Conservation (phyloP, 2,888 invertebrate species). For the Digitonthophagus gazella region DNA sequence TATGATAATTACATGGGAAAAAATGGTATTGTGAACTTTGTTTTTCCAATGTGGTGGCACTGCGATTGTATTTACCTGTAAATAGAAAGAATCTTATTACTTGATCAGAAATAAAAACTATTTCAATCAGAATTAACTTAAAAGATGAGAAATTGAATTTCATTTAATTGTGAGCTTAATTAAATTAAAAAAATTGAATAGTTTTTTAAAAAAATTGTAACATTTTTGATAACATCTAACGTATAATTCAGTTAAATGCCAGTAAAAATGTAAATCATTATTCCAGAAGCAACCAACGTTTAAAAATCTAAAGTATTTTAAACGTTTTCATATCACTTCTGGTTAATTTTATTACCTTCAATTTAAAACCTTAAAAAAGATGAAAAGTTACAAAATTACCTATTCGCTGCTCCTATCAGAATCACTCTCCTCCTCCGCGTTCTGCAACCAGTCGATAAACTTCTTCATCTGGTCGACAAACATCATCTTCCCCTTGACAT, state of each 20-base stretch:
- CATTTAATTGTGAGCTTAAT: too few species aligned
- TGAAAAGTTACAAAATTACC: slow-evolving; percentile 31
- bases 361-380: too few species aligned
- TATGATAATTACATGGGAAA: slow-evolving; percentile 48
- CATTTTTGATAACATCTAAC: slow-evolving; percentile 12
- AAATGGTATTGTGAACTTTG: slow-evolving; percentile 46
- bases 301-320: neutral
- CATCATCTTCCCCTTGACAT: slow-evolving; percentile 93
- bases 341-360: neutral
- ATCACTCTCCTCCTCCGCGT: slow-evolving; percentile 85
- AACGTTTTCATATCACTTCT: slow-evolving; percentile 1
- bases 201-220: neutral
- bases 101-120: too few species aligned
- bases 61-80: slow-evolving; percentile 32
- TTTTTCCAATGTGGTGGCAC: slow-evolving; percentile 46
- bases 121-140: too few species aligned
- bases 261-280: slow-evolving; percentile 9
- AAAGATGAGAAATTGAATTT: too few species aligned
- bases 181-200: neutral
- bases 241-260: slow-evolving; percentile 7
- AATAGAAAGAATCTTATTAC: too few species aligned
- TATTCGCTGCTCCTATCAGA: slow-evolving; percentile 55
- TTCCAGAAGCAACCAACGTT: slow-evolving; percentile 9
- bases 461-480: slow-evolving; percentile 98
- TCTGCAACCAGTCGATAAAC: slow-evolving; percentile 96